These are phyloP conservation scores for Apostichopus parvimensis DNA, from an alignment of 35 echinoderm and acorn worm genomes.

Conservation along the genomic window DNA sequence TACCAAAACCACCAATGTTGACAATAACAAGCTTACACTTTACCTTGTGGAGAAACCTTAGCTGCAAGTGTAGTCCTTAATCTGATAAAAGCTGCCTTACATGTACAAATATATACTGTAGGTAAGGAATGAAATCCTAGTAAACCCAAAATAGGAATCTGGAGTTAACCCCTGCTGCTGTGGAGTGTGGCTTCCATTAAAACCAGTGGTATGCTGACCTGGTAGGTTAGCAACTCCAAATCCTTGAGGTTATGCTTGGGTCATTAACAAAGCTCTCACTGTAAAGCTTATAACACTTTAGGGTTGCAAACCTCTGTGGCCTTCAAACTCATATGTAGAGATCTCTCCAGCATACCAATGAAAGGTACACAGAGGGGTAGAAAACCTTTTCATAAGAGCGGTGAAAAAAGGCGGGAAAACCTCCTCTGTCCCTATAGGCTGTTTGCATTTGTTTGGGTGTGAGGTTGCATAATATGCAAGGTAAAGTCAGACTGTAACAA, in stretches of 20 bases:
- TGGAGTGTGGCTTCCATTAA: slow-evolving; percentile 28
- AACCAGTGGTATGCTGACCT: background rate
- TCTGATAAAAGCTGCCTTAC: background rate
- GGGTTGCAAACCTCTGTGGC: background rate
- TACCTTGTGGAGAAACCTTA: background rate
- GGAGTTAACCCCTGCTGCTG: slow-evolving; percentile 10
- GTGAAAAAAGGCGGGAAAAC: slow-evolving; percentile 11
- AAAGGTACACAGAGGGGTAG: slow-evolving; percentile 6
- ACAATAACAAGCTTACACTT: background rate
- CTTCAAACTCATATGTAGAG: background rate
- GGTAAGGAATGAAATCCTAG: background rate
- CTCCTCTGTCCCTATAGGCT: background rate
- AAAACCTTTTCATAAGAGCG: background rate
- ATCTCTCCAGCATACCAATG: slow-evolving; percentile 5
- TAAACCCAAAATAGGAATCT: background rate
- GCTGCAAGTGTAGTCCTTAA: background rate
- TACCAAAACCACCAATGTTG: background rate
- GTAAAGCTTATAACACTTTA: background rate
- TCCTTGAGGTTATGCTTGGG: slow-evolving; percentile 14
- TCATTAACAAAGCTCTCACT: slow-evolving; percentile 24
- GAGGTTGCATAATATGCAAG: too few species aligned
- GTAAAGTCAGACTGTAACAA: too few species aligned
- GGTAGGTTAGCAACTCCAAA: background rate
- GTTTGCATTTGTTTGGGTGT: too few species aligned
- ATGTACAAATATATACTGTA: background rate